Base-by-base conservation (phyloP, 1,140 invertebrate genomes). In the Drosophila navojoa region DNA sequence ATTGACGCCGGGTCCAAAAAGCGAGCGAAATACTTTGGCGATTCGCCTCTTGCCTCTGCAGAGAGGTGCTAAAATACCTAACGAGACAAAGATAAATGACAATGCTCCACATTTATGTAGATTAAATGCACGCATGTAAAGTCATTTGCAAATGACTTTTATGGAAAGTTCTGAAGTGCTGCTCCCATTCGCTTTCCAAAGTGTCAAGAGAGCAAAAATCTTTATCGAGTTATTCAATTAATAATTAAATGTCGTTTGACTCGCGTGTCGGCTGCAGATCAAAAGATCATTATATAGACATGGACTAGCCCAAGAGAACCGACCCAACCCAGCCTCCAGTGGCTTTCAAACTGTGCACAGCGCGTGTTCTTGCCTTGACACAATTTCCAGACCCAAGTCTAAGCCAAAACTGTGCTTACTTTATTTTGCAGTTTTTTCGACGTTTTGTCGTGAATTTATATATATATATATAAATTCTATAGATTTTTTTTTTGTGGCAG, bases 11-110 rank as follows among this genome's bases (percentile, higher is more conserved):
- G 75, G 52, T 68, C 75, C 70, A 77, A 81, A 78, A 78, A 78
- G 81, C 76, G 87, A 86, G 78, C 71, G 81, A 86, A 81, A 85
- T 69, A 87, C 82, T 86, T 86, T 86, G 78, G 71, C 78, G 76
- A 76, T 78, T 78, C 75, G 71, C 67, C 73, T 5, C 58, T 29
- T 77, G 60, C 54, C 32, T 53, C 45, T 27, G 45, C 27, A 59
- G 76, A 74, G 57, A 85, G 82, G 78, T 78, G 81, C 67, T 71
- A 85, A 76, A 53, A 64, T 61, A 76, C 55, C 49, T 66, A 63
- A 60, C 52, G 22, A 53, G 42, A 32, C 58, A 80, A 42, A 71
- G 61, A 50, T 45, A 76, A 76, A 68, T 80, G 81, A 74, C 77
- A 85, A 71, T 63, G 66, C 77, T 69, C 58, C 80, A 76, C 82